These are phyloP conservation scores for Branchinecta lynchi DNA, from an alignment of 1,140 invertebrate species.

Conservation along the genomic window DNA sequence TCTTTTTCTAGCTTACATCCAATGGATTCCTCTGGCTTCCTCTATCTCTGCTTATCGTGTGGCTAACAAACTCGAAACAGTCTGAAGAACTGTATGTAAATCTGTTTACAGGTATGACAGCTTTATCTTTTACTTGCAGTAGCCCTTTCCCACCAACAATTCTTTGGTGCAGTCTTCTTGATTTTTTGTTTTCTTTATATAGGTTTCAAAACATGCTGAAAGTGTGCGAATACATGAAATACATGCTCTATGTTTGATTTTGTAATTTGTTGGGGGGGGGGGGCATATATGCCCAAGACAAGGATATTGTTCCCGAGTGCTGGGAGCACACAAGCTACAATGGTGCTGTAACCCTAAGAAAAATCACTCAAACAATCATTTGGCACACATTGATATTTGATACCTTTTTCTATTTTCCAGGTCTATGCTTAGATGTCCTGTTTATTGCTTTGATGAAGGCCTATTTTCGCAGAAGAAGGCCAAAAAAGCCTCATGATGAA, in stretches of 20 bases:
- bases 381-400: not conserved
- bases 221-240: too few species aligned
- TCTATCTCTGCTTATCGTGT: not conserved
- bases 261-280: too few species aligned
- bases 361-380: too few species aligned
- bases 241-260: too few species aligned
- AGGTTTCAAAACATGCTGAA: too few species aligned
- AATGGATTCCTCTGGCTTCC: not conserved
- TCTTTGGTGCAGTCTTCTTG: not conserved
- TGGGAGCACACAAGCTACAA: too few species aligned
- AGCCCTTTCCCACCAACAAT: not conserved
- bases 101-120: not conserved
- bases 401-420: slow-evolving; percentile 39
- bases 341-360: too few species aligned
- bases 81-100: not conserved
- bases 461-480: slow-evolving; percentile 53
- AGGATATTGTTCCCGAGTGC: too few species aligned
- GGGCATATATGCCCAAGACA: too few species aligned
- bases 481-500: slow-evolving; percentile 44
- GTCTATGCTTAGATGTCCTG: slow-evolving; percentile 69
- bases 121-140: not conserved
- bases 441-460: slow-evolving; percentile 66
- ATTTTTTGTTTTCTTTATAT: too few species aligned
- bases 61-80: not conserved
- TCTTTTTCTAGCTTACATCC: not conserved